A percentile compares a stretch with the other conserved stretches of the same genome.
Conservation (phyloP, 2,888 invertebrate genomes). For the Macrosiphum euphorbiae region DNA sequence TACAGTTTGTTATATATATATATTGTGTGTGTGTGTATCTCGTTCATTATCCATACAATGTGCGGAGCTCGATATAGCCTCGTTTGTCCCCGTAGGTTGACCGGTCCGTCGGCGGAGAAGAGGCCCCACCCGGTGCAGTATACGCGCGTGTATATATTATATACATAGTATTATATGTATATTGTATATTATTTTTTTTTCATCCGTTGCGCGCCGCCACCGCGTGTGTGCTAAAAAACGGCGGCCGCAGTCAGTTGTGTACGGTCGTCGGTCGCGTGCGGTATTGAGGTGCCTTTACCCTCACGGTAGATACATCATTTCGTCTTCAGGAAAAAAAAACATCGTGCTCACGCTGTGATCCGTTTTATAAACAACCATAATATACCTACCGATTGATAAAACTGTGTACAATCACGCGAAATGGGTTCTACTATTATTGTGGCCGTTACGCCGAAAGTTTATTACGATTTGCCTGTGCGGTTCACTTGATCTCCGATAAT, state of each 20-base stretch:
- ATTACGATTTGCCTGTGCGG: slow-evolving; percentile 15
- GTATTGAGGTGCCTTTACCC: neutral
- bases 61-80: slow-evolving; percentile 14
- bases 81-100: slow-evolving; percentile 47
- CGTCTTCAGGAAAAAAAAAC: neutral
- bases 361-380: no score
- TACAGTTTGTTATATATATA: neutral
- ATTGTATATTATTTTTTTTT: neutral
- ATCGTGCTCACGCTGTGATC: neutral
- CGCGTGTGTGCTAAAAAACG: slow-evolving; percentile 47
- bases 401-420: neutral
- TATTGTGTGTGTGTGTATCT: neutral
- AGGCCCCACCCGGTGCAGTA: slow-evolving; percentile 15
- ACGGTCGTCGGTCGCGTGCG: slow-evolving; percentile 30
- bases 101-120: slow-evolving; percentile 8
- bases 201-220: slow-evolving; percentile 12
- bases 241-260: slow-evolving; percentile 38
- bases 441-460: neutral
- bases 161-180: neutral
- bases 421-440: slow-evolving; percentile 1
- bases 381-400: neutral
- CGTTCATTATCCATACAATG: slow-evolving; percentile 24
- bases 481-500: slow-evolving; percentile 10
- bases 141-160: neutral
- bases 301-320: neutral